Conservation (phyloP, 1,140 invertebrate species). For the Rhopalosiphum padi region DNA sequence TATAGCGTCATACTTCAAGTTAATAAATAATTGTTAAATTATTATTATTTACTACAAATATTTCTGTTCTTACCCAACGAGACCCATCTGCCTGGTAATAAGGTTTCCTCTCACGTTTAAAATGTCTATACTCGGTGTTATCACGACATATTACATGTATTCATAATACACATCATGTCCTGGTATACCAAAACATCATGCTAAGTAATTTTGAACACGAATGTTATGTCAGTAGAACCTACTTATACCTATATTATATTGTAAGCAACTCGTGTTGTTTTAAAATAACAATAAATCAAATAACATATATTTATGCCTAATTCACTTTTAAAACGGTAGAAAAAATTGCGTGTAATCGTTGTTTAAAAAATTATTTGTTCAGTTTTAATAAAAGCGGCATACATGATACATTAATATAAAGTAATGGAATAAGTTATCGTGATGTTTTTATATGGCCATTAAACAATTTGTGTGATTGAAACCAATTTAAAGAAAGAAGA, state of each 20-base stretch:
- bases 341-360: not conserved
- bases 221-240: not conserved
- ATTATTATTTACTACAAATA: constrained; percentile 8
- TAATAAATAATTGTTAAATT: not conserved
- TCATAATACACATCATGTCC: not conserved
- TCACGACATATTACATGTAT: constrained; percentile 30
- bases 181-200: not conserved
- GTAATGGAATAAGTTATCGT: not conserved
- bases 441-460: no score
- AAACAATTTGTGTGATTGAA: no score
- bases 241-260: not conserved
- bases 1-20: not conserved
- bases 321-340: not conserved
- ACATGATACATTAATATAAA: not conserved
- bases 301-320: not conserved
- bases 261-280: not conserved
- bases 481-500: no score
- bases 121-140: not conserved
- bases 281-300: not conserved
- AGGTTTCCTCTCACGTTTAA: not conserved
- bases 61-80: not conserved
- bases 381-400: not conserved
- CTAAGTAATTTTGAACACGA: constrained; percentile 48
- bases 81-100: not conserved
- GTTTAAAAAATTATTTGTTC: not conserved